Percentiles rank a stretch among this genome's conserved stretches.
Evolutionary conservation across 2,113 vertebrate genomes (phyloP).

Genomic region (Hemichromis elongatus): DNA sequence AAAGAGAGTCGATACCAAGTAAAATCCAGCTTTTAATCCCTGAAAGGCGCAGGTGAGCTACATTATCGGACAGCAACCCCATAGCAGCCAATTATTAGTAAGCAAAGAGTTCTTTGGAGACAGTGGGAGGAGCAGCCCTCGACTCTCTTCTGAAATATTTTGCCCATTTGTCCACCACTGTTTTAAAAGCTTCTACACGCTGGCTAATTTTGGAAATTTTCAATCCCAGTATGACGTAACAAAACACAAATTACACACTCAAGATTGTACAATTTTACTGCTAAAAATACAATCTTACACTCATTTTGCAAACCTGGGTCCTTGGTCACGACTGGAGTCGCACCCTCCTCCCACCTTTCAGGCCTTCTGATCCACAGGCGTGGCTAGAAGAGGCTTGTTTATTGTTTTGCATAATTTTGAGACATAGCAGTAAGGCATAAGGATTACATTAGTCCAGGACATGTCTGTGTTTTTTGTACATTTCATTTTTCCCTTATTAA

Average conservation of each 20-base stretch:
- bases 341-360: background rate
- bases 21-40: background rate
- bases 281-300: background rate
- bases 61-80: background rate
- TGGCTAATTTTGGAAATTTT: background rate
- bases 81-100: background rate
- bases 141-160: background rate
- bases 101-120: background rate
- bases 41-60: background rate
- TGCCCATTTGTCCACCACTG: background rate
- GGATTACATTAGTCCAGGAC: background rate
- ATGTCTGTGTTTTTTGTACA: background rate
- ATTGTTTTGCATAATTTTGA: background rate
- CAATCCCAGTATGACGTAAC: background rate
- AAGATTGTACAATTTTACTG: background rate
- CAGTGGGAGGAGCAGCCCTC: background rate
- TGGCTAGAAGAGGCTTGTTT: background rate
- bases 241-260: background rate
- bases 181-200: background rate
- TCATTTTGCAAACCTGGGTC: background rate
- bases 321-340: background rate
- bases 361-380: background rate
- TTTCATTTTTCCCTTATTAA: background rate
- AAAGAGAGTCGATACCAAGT: background rate
- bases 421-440: background rate